Evolutionary conservation across 2,113 vertebrate species (phyloP).

Genomic region (Muntiacus reevesi): DNA sequence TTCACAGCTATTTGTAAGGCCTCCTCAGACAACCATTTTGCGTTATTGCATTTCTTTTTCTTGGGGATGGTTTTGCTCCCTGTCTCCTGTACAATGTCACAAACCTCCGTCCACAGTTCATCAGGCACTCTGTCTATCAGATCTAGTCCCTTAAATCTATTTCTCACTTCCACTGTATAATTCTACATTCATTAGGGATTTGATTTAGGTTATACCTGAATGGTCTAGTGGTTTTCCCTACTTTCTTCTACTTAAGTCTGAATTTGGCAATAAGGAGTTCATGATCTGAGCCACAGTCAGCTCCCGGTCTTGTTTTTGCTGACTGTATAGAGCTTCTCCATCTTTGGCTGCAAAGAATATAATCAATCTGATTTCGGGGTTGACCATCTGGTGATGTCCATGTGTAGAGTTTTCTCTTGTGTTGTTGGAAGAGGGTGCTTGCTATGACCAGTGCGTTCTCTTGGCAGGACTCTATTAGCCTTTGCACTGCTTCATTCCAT

Average conservation of each 20-base stretch:
- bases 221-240: background rate
- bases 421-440: background rate
- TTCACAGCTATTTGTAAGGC: background rate
- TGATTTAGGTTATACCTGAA: background rate
- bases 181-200: background rate
- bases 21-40: background rate
- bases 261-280: background rate
- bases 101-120: accelerated
- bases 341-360: background rate
- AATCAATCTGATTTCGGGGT: background rate
- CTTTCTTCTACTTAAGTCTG: background rate
- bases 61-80: background rate
- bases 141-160: background rate
- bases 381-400: background rate
- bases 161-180: background rate
- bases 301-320: background rate
- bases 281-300: background rate
- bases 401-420: background rate
- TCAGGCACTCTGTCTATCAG: background rate
- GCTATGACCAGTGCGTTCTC: background rate
- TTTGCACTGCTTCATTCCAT: background rate
- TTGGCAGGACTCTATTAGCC: background rate
- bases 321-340: background rate
- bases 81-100: background rate
- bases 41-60: background rate